These are phyloP conservation scores for Schizotus pectinicornis DNA, from an alignment of 2,888 invertebrate genomes.

Conservation along the genomic window DNA sequence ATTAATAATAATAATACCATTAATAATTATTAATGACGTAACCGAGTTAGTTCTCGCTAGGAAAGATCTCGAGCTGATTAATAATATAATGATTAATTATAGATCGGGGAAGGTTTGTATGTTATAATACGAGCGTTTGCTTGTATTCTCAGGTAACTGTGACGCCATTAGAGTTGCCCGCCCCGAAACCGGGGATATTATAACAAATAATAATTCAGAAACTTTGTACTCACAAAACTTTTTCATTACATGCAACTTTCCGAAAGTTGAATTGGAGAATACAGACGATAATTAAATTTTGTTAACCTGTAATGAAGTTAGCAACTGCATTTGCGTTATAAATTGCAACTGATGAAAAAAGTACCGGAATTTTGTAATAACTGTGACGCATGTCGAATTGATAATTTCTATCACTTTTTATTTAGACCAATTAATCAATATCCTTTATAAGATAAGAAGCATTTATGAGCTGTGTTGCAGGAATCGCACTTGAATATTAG, in stretches of 20 bases:
- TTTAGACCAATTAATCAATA: too few relatives aligned
- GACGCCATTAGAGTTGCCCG: conserved; percentile 26
- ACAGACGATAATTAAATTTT: conserved; percentile 38
- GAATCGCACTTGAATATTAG: too few relatives aligned
- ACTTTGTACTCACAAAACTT: conserved; percentile 35
- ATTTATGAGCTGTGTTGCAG: too few relatives aligned
- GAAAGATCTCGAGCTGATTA: too few relatives aligned
- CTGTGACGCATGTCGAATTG: too few relatives aligned
- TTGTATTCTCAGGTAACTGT: conserved; percentile 2
- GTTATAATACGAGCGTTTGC: conserved; percentile 2
- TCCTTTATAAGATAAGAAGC: too few relatives aligned
- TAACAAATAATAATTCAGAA: conserved; percentile 37
- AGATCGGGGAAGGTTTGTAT: too few relatives aligned
- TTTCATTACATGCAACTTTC: conserved; percentile 27
- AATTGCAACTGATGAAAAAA: conserved; percentile 25
- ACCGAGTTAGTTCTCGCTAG: too few relatives aligned
- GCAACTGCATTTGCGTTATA: conserved; percentile 36
- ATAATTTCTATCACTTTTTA: too few relatives aligned
- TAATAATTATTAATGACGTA: too few relatives aligned
- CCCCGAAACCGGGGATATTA: conserved; percentile 21
- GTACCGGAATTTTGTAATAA: not conserved
- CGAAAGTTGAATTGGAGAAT: conserved; percentile 31
- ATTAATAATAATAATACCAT: too few relatives aligned
- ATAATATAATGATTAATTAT: too few relatives aligned
- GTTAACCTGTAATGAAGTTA: conserved; percentile 38